Evolutionary conservation across 2,888 invertebrate species (phyloP).

Genomic region (Dryococelus australis): DNA sequence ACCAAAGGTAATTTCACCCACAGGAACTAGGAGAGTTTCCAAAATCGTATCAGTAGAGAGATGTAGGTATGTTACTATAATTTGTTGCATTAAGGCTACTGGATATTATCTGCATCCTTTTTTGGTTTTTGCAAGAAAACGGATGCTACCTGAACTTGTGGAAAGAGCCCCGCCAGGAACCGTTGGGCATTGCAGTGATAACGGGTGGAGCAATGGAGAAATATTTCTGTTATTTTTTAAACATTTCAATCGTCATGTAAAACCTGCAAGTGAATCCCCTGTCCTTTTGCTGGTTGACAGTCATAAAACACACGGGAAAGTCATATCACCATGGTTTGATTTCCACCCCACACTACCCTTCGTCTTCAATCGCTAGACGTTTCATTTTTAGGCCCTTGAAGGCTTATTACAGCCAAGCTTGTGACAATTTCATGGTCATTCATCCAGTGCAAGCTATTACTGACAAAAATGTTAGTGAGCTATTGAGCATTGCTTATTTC

Average conservation of each 20-base stretch:
- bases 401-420: not conserved
- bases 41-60: no score
- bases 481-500: not conserved
- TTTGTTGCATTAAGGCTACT: no score
- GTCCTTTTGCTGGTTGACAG: not conserved
- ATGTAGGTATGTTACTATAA: no score
- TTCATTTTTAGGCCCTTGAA: not conserved
- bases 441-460: not conserved
- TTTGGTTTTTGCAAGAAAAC: no score
- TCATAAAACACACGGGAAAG: not conserved
- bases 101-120: no score
- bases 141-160: no score
- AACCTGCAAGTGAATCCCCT: not conserved
- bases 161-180: no score
- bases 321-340: not conserved
- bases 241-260: not conserved
- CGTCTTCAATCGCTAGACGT: not conserved
- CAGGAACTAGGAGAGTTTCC: no score
- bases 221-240: not conserved
- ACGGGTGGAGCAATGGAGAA: not conserved
- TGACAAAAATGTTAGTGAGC: not conserved
- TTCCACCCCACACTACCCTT: not conserved
- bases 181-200: no score
- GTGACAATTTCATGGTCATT: no score
- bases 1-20: no score